Base-by-base conservation (phyloP, 2,797 vertebrate genomes). In the Oryzias dopingdopingensis region DNA sequence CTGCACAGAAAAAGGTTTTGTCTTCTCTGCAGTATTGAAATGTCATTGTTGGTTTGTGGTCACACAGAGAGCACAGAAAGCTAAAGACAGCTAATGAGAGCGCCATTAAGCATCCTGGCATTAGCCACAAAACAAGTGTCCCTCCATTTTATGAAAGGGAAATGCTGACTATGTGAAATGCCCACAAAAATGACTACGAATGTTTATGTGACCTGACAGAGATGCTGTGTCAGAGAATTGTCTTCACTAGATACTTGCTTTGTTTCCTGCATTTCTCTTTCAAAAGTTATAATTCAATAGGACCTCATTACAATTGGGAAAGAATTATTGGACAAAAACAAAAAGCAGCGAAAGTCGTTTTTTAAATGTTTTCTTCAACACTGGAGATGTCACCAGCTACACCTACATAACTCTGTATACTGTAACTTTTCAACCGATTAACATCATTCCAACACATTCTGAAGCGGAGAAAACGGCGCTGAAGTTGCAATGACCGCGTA, bases 81-180 rank as follows among this genome's bases (percentile, higher is more conserved):
- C 72, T 69, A 45, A 67, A 62, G 57, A 37, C 32, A 10, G 32
- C 32, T 37, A 37, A 13, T 37, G 32, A 37, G 10, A 37, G 32
- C 68, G 66, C 47, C 88, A 86, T 84, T 86, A 83, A 86, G 84
- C 69, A 14, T 86, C 69, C 68, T 70, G 81, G 76, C 85, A 59
- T 70, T 24, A 69, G 56, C 63, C 62, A 67, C 70, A 50, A 52
- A 52, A 50, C 58, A 60, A 69, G 56, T 64, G 7, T 48, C 75
- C 32, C 32, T 69, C 59, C 50, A 62, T 74, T 62, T 44, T 61
- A 75, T 81, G 74, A 42, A 79, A 77, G 52, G 57, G 79, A 79
- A 76, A 70, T 79, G 83, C 81, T 66, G 78, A 77, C 74, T 64
- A 50, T n/a, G 8, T 62, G 65, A 56, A 59, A 41, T 23, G 71